Base-by-base conservation (phyloP, 2,797 vertebrate genomes). In the Cirrhinus molitorella region DNA sequence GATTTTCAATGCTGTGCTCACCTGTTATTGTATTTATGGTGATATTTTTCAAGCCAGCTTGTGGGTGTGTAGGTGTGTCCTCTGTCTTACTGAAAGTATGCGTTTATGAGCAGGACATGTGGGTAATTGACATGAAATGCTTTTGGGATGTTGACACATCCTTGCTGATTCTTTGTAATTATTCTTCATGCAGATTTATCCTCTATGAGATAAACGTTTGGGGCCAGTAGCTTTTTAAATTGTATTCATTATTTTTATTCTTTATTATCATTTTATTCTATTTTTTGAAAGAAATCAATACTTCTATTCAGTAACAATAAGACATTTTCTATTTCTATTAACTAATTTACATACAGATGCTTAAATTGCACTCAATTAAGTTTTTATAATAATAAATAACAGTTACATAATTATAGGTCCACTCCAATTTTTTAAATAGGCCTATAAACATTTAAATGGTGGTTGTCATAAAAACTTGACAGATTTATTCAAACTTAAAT, bases 141-240 rank as follows among this genome's bases (percentile, higher is more conserved):
- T 31, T 78, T 77, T 78, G 59, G 59, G 43, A 79, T 16, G 28
- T 16, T 65, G 43, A 74, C 49, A 74, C 31, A 55, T 74, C 21
- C 13, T 57, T 10, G 28, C 21, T 40, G 31, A 55, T 74, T 53
- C 31, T 16, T 51, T 55, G 16, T 43, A 23, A 16, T 11, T 51
- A 28, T 51, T 71, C 9, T 71, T 72, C 17, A 31, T 49, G 13
- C 6, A 47, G 7, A 23, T 70, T 45, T 47, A 43, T 43, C 6
- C 21, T 68, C 37, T 43, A 16, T 8, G 37, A 67, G 37, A 23
- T 7, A 47, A 70, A 47, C 17, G 25, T 71, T 28, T 28, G 12
- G 16, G 23, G 13, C 16, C 8, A 23, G 21, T 67, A 37, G 37
- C 5, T 37, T 37, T 37, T n/a, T n/a, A n/a, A n/a, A n/a, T n/a